Conservation (phyloP, 2,797 vertebrate genomes). For the Gorsachius magnificus region DNA sequence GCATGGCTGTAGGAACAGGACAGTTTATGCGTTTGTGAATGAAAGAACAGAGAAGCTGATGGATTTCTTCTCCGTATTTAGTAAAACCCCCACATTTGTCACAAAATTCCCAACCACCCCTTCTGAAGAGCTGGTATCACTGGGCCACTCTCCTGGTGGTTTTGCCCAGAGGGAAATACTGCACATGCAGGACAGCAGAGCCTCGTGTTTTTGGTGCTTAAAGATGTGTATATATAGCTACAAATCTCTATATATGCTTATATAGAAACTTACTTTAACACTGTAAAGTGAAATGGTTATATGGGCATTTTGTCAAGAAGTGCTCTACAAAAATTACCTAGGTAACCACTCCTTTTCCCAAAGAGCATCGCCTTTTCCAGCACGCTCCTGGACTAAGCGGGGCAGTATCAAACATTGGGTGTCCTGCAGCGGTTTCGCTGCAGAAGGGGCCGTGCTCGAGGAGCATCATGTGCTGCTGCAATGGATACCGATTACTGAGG, state of each 20-base stretch:
- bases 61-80: neutral
- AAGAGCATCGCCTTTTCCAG: neutral
- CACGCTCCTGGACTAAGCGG: neutral
- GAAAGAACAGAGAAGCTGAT: neutral
- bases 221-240: no score
- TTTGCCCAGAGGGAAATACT: neutral
- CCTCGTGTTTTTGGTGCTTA: neutral
- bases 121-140: neutral
- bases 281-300: neutral
- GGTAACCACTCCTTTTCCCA: neutral
- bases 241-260: neutral
- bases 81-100: neutral
- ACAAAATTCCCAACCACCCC: neutral
- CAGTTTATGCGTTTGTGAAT: neutral
- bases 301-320: neutral
- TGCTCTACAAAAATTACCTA: neutral
- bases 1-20: neutral
- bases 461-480: neutral
- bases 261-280: neutral
- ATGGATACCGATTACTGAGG: neutral
- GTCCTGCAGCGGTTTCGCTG: neutral
- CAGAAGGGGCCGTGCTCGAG: fast-evolving
- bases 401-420: fast-evolving
- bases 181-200: neutral
- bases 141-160: neutral